Evolutionary conservation across 2,888 invertebrate genomes (phyloP).

Genomic region (Branchipolynoe longqiensis): DNA sequence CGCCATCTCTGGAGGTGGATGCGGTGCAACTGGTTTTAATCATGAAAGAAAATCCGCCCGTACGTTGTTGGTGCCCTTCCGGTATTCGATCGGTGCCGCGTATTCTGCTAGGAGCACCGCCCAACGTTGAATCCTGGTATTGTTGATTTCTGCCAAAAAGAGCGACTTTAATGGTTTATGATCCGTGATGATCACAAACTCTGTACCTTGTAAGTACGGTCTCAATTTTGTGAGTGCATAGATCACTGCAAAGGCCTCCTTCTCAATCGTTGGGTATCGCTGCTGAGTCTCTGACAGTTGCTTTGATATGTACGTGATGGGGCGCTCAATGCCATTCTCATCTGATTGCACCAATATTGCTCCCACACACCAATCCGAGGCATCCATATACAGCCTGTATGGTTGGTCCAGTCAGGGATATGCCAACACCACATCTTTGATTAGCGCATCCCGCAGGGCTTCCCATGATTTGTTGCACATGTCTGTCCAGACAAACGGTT

Average conservation of each 20-base stretch:
- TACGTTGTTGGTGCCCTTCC: conserved; percentile 40
- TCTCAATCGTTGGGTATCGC: conserved; percentile 46
- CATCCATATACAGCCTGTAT: not conserved
- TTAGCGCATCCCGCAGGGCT: not conserved
- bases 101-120: conserved; percentile 58
- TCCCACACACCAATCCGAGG: not conserved
- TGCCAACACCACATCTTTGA: conserved; percentile 35
- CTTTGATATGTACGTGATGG: conserved; percentile 49
- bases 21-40: too few relatives aligned
- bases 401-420: conserved; percentile 10
- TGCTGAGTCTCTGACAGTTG: conserved; percentile 15
- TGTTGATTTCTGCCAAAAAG: conserved; percentile 53
- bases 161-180: conserved; percentile 43
- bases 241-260: conserved; percentile 46
- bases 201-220: conserved; percentile 24
- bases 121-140: conserved; percentile 60
- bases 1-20: too few relatives aligned
- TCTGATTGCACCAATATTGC: conserved; percentile 45
- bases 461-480: not conserved
- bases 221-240: not conserved
- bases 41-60: conserved; percentile 51
- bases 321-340: conserved; percentile 43
- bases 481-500: not conserved
- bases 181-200: conserved; percentile 21
- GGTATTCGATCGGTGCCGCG: conserved; percentile 25